phyloP scores from a whole-genome alignment of 2,113 vertebrate genomes.

The Ochotona princeps region DNA sequence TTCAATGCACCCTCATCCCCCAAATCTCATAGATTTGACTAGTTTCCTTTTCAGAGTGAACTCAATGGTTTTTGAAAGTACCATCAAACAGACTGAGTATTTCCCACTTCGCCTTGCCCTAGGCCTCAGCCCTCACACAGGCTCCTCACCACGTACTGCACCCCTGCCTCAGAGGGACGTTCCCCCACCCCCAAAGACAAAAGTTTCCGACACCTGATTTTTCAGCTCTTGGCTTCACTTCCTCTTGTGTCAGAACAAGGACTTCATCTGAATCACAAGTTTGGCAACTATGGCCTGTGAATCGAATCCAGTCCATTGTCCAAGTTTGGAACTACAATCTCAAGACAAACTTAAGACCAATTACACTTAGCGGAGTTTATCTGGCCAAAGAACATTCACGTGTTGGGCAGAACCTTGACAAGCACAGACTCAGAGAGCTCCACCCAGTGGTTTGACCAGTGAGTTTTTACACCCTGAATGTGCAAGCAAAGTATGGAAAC shows the following conservation, averaged over 20 bases:
- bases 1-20: background rate
- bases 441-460: background rate
- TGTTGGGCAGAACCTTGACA: background rate
- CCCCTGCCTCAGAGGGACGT: too few relatives aligned
- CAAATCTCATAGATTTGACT: background rate
- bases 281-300: background rate
- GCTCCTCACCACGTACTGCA: background rate
- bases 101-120: background rate
- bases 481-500: background rate
- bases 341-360: background rate
- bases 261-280: background rate
- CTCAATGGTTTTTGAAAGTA: background rate
- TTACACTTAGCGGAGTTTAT: background rate
- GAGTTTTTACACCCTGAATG: background rate
- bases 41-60: too few relatives aligned
- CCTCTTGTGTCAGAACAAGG: background rate
- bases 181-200: background rate
- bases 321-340: conserved; percentile 4
- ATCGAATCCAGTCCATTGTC: background rate
- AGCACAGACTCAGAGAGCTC: background rate
- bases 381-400: background rate
- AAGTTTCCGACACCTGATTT: background rate
- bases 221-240: background rate
- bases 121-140: too few relatives aligned
- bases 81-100: background rate